These are phyloP conservation scores for Allophyes oxyacanthae DNA, from an alignment of 2,888 invertebrate genomes.

Conservation along the genomic window DNA sequence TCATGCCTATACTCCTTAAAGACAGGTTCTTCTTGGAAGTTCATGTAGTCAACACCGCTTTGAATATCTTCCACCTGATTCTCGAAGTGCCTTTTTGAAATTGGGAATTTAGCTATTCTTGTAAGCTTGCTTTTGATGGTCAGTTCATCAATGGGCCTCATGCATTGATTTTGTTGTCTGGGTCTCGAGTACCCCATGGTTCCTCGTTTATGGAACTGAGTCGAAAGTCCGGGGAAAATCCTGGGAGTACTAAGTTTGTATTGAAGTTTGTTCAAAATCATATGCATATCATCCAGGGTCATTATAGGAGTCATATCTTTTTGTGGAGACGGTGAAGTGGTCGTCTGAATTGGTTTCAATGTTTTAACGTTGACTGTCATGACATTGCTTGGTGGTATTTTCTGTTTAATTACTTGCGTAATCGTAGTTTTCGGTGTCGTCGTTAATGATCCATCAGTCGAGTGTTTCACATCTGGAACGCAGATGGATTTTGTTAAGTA, in stretches of 20 bases:
- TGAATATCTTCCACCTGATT: background rate
- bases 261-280: slow-evolving; percentile 5
- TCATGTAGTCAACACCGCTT: background rate
- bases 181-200: background rate
- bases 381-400: slow-evolving; percentile 14
- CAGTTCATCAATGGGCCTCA: slow-evolving; percentile 1
- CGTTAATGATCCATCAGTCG: background rate
- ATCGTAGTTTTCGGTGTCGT: background rate
- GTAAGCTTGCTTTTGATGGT: slow-evolving; percentile 29
- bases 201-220: background rate
- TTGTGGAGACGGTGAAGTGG: background rate
- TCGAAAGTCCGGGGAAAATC: too few species aligned
- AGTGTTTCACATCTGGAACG: too few species aligned
- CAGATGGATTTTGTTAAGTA: too few species aligned
- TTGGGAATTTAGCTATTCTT: slow-evolving; percentile 33
- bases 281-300: slow-evolving; percentile 9
- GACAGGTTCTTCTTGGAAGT: background rate
- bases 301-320: background rate
- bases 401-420: background rate
- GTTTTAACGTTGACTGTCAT: slow-evolving; percentile 35
- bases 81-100: slow-evolving; percentile 4
- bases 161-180: background rate
- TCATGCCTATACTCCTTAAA: background rate
- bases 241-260: background rate
- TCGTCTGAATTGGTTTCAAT: background rate